Evolutionary conservation across 2,888 invertebrate genomes (phyloP), one percentile per base, ranked within the genome.

Genomic region (Acanthosepion pharaonis): DNA sequence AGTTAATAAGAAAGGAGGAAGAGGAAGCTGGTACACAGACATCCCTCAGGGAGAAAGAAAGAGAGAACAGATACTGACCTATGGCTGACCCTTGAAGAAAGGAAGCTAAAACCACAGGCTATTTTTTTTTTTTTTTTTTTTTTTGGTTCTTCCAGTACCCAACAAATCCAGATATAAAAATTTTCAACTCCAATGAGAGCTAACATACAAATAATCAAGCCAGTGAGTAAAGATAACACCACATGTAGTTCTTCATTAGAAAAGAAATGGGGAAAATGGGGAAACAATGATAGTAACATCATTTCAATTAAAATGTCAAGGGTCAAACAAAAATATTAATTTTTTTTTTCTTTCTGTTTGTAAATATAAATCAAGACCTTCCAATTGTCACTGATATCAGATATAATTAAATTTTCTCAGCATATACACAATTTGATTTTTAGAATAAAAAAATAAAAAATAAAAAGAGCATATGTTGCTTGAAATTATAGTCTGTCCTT

Each of bases 41-140:
- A 78, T 11, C n/a, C 78, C 33, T n/a, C 33, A 11, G 11, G 78
- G n/a, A 11, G 5, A 15, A n/a, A 78, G 15, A 33, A 11, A 78
- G 5, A n/a, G 4, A 78, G n/a, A 78, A 33, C 28, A 78, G 8
- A 78, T 33, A 78, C n/a, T 33, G 78, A 78, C 78, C 78, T 78
- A 78, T n/a, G n/a, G 33, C n/a, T 78, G 78, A 78, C 78, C 78
- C 78, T 78, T 78, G 33, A 78, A n/a, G 78, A 78, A 78, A 78
- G 78, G 78, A 78, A 78, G 33, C n/a, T 78, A n/a, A 78, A 78
- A 78, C 78, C n/a, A 78, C 78, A 78, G 78, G 59, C 23, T 59
- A 23, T 59, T 59, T 23, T 15, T 18, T 42, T 42, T 42, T 3
- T 59, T 59, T 23, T 15, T 18, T 42, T 42, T 42, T 3, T 42